phyloP scores from a whole-genome alignment of 2,113 vertebrate species.

The Rissa tridactyla region DNA sequence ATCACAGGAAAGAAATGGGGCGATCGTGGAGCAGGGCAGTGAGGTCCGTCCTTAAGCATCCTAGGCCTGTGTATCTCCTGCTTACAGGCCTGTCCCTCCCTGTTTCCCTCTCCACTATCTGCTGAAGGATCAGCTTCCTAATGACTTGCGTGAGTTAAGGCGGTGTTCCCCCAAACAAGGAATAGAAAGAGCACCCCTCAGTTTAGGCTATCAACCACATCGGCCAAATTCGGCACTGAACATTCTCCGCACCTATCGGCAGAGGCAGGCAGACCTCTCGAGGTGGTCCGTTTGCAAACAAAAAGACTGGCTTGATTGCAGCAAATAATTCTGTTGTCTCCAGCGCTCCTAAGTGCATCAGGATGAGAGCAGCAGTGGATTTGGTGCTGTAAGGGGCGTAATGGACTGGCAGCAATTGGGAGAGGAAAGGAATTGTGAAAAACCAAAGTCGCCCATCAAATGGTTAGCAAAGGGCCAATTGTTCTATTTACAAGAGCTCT shows the following conservation, averaged over 20 bases:
- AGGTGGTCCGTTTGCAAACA: background rate
- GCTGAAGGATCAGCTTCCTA: background rate
- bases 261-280: background rate
- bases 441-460: constrained; percentile 50
- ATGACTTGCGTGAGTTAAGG: background rate
- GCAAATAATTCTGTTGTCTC: background rate
- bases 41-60: background rate
- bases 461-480: constrained; percentile 68
- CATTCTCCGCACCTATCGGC: background rate
- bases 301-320: background rate
- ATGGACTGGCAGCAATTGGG: constrained; percentile 22
- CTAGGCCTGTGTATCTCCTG: background rate
- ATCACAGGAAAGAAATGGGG: background rate
- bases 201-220: background rate
- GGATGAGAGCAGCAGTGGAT: background rate
- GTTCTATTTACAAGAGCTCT: constrained; percentile 71
- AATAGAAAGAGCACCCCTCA: background rate
- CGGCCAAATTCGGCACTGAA: background rate
- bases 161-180: background rate
- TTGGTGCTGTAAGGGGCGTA: background rate
- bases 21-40: accelerated
- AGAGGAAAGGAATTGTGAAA: constrained; percentile 30
- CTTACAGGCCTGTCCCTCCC: background rate
- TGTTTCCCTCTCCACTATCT: background rate
- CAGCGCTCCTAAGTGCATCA: background rate